Conservation (phyloP, 1,140 invertebrate species). For the Drosophila ironensis region DNA sequence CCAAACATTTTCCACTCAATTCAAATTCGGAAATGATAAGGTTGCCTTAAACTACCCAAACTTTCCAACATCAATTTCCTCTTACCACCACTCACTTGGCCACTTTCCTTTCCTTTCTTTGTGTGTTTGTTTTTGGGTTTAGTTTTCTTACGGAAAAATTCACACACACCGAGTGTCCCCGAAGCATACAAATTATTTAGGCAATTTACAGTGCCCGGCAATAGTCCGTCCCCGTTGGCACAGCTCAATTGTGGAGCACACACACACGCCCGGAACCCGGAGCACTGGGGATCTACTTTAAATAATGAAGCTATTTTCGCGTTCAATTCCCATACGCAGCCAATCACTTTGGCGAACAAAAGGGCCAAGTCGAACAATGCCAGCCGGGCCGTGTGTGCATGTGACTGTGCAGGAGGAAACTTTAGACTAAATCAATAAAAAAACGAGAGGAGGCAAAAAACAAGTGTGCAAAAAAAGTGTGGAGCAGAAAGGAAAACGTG, state of each 20-base stretch:
- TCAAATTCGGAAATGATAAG: background rate
- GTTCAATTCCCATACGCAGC: constrained; percentile 75
- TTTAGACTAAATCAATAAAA: constrained; percentile 52
- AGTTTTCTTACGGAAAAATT: constrained; percentile 4
- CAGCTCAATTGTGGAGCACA: constrained; percentile 52
- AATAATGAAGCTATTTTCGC: constrained; percentile 80
- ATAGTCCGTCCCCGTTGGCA: constrained; percentile 29
- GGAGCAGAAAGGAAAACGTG: background rate
- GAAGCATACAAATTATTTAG: constrained; percentile 76
- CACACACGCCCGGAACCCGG: constrained; percentile 30
- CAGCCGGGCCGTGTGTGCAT: no score
- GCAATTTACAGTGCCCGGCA: constrained; percentile 45
- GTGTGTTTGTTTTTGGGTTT: background rate
- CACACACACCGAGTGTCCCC: constrained; percentile 30
- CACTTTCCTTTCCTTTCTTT: constrained; percentile 8
- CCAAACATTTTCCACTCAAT: background rate
- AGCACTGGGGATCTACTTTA: constrained; percentile 69
- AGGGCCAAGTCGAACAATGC: constrained; percentile 50
- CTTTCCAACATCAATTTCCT: background rate
- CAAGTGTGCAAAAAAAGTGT: background rate
- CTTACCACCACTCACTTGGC: constrained; percentile 4
- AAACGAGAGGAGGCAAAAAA: background rate
- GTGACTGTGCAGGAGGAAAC: constrained; percentile 18
- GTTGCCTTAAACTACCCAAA: background rate
- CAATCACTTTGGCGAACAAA: constrained; percentile 70